These are phyloP conservation scores for Amphipoea oculea DNA, from an alignment of 2,888 invertebrate genomes.

Conservation along the genomic window DNA sequence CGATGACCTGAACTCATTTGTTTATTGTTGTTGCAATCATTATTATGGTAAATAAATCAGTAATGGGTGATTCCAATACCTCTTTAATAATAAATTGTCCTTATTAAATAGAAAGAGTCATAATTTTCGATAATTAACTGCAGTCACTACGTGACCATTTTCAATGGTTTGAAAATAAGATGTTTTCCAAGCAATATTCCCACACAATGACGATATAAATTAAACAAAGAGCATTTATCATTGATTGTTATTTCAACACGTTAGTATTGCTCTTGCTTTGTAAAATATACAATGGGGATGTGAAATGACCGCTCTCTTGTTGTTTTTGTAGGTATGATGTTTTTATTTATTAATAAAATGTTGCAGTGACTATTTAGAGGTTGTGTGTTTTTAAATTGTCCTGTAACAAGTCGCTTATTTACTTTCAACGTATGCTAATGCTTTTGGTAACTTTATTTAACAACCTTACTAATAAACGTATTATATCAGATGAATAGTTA, in stretches of 20 bases:
- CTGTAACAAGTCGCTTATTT: neutral
- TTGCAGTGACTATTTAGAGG: neutral
- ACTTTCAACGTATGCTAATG: neutral
- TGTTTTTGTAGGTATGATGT: too few species aligned
- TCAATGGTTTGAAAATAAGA: constrained; percentile 44
- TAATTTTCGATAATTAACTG: constrained; percentile 2
- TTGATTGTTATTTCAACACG: constrained; percentile 74
- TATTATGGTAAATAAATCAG: neutral
- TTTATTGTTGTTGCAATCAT: neutral
- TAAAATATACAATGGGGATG: constrained; percentile 65
- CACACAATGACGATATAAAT: constrained; percentile 62
- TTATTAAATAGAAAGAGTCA: neutral
- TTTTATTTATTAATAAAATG: neutral
- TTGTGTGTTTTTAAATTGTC: neutral
- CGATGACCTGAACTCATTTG: constrained; percentile 5
- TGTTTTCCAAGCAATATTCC: constrained; percentile 62
- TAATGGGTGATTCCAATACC: constrained; percentile 1
- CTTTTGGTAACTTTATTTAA: neutral
- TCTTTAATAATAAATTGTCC: neutral
- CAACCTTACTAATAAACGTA: too few species aligned
- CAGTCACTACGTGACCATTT: constrained; percentile 15
- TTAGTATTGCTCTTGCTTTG: constrained; percentile 45
- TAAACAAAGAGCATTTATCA: constrained; percentile 75
- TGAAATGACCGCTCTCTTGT: neutral
- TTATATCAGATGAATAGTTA: too few species aligned